Conservation (phyloP, 1,140 invertebrate genomes). For the Macrostomum lignano region DNA sequence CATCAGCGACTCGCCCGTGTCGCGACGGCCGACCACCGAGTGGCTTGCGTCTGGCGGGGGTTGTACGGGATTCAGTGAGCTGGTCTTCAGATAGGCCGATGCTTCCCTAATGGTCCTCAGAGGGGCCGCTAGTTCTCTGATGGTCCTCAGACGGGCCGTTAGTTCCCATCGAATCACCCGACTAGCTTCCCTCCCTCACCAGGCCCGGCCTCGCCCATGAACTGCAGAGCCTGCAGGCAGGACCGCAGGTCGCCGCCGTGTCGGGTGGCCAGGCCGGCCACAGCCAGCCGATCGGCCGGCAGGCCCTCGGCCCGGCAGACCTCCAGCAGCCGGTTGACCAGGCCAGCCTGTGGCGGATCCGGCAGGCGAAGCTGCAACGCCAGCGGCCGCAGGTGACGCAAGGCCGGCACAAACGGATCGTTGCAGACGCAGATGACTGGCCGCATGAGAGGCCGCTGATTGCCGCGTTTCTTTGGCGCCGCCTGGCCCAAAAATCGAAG, state of each 20-base stretch:
- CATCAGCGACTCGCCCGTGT: no score
- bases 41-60: no score
- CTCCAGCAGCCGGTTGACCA: conserved; percentile 20
- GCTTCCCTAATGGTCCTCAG: no score
- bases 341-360: conserved; percentile 32
- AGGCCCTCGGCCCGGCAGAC: conserved; percentile 33
- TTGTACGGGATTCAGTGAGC: no score
- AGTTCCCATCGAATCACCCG: no score
- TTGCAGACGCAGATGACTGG: conserved; percentile 91
- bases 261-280: conserved; percentile 46
- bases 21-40: no score
- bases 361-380: conserved; percentile 39
- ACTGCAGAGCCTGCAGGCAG: conserved; percentile 51
- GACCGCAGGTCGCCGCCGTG: conserved; percentile 57
- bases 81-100: no score
- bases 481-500: no score
- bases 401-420: conserved; percentile 51
- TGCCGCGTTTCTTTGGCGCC: conserved; percentile 1
- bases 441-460: conserved; percentile 21
- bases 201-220: no score
- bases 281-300: conserved; percentile 38
- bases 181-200: no score
- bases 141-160: no score
- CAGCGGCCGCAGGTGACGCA: conserved; percentile 41
- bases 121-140: no score